phyloP scores from a whole-genome alignment of 2,113 vertebrate genomes.

The Dicerorhinus sumatrensis region DNA sequence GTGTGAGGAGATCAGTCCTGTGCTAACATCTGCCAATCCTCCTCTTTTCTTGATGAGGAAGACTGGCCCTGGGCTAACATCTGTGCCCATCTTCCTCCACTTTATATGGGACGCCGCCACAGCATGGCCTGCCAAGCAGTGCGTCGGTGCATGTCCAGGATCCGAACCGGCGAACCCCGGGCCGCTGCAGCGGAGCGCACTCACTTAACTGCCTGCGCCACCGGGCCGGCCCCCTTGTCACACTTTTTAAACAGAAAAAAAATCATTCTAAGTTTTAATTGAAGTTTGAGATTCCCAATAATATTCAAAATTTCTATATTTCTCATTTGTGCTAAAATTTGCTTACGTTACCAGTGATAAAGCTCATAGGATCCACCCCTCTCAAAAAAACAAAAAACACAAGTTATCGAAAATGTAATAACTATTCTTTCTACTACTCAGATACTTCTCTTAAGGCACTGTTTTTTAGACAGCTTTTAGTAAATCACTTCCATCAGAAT shows the following conservation, averaged over 20 bases:
- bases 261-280: background rate
- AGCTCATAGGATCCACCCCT: background rate
- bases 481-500: background rate
- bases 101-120: no score
- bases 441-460: background rate
- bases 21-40: no score
- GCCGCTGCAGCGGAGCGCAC: no score
- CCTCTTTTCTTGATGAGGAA: no score
- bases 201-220: no score
- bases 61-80: no score
- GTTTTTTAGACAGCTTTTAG: background rate
- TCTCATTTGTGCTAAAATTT: background rate
- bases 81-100: no score
- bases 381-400: background rate
- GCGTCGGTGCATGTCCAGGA: no score
- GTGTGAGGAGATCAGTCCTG: no score
- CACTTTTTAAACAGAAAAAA: conserved; percentile 6
- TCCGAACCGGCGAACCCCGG: no score
- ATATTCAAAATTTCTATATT: background rate
- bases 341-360: background rate
- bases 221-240: background rate
- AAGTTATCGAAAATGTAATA: background rate
- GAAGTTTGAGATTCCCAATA: background rate
- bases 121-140: no score
- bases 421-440: background rate